Evolutionary conservation across 2,888 invertebrate genomes (phyloP).

Genomic region (Molorchus minor): DNA sequence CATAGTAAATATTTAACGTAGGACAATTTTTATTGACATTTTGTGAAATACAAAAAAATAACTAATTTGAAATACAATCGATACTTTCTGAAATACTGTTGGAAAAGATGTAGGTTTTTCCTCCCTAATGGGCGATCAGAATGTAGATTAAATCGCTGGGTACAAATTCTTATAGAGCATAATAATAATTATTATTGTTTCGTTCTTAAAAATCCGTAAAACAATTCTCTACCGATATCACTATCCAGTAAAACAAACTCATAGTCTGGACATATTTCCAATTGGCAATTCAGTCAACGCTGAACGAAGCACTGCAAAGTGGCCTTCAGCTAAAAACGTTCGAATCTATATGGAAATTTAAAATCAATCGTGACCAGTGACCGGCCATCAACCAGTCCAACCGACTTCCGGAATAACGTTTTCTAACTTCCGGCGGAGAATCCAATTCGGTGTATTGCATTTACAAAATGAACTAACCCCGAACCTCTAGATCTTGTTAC

Average conservation of each 20-base stretch:
- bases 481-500: constrained; percentile 4
- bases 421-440: constrained; percentile 45
- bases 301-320: constrained; percentile 50
- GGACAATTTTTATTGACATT: no score
- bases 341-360: constrained; percentile 60
- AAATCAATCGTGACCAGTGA: constrained; percentile 58
- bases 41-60: no score
- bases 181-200: no score
- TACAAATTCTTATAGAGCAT: no score
- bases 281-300: constrained; percentile 50
- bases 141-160: no score
- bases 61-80: no score
- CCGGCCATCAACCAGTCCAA: constrained; percentile 51
- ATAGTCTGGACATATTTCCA: constrained; percentile 41
- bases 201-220: no score
- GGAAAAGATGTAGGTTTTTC: no score
- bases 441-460: constrained; percentile 25
- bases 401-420: constrained; percentile 50
- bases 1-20: no score
- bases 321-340: constrained; percentile 51
- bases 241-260: constrained; percentile 41
- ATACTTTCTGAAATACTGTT: no score
- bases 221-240: no score
- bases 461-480: constrained; percentile 18
- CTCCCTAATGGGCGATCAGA: no score